These are phyloP conservation scores for Phymanthus crucifer DNA, from an alignment of 92 coral and sea anemone species.

Conservation along the genomic window DNA sequence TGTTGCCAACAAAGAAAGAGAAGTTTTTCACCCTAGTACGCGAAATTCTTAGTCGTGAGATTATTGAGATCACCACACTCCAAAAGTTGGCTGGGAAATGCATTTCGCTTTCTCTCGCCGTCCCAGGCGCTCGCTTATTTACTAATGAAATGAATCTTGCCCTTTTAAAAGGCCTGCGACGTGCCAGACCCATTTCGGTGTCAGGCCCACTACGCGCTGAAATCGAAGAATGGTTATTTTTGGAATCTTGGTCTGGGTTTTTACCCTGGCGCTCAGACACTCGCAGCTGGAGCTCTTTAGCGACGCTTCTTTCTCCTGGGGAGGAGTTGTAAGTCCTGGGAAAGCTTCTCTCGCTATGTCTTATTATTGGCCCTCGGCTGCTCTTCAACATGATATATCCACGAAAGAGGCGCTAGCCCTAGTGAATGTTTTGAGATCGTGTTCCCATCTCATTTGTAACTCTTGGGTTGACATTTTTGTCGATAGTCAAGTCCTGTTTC, in stretches of 20 bases:
- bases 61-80: neutral
- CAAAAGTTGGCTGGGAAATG: slow-evolving; percentile 24
- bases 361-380: too few species aligned
- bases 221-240: neutral
- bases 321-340: neutral
- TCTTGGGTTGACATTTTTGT: slow-evolving; percentile 48
- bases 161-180: neutral
- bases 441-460: slow-evolving; percentile 27
- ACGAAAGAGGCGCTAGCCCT: slow-evolving; percentile 59
- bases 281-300: neutral
- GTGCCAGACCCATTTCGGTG: too few species aligned
- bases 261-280: slow-evolving; percentile 11
- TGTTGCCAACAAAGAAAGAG: slow-evolving; percentile 20
- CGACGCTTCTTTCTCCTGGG: slow-evolving; percentile 11
- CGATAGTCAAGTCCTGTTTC: slow-evolving; percentile 43
- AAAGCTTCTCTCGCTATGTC: too few species aligned
- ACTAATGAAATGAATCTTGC: slow-evolving; percentile 49
- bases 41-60: neutral
- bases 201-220: too few species aligned
- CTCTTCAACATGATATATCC: slow-evolving; percentile 19
- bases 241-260: neutral
- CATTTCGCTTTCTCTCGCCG: slow-evolving; percentile 40
- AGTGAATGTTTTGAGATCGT: slow-evolving; percentile 36
- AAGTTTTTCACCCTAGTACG: slow-evolving; percentile 10
- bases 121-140: slow-evolving; percentile 45